Base-by-base conservation (phyloP, 2,888 invertebrate species). In the Brenthis ino region DNA sequence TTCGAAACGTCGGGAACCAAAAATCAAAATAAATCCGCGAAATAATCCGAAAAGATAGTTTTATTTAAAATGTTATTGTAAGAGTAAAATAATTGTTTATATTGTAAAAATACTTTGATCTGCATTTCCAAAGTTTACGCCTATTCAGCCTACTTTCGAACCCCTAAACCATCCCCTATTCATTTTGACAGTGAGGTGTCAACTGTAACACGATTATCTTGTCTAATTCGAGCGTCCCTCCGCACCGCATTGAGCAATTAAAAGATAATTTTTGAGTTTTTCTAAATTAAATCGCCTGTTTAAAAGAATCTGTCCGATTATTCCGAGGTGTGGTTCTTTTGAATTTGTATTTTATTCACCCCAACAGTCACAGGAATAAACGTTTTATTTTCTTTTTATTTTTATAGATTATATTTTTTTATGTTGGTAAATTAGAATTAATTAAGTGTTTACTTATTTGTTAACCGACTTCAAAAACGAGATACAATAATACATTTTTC, bases 211-310 rank as follows among this genome's bases (percentile, higher is more conserved):
- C 70, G 82, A 81, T 82, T 81, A 85, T 79, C 79, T 75, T 75
- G 61, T 70, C 64, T 68, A 73, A 76, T 75, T 73, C 75, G 65
- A 76, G 72, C 73, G 61, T 56, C 66, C 51, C 66, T 43, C 65
- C 68, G 54, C 72, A 69, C 69, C 70, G 67, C 69, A 67, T 72
- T 72, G 76, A 77, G 83, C 80, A 82, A 82, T 79, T 77, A 79
- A 72, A 77, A 79, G 80, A 80, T 82, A 81, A 80, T 80, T 82
- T 80, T 79, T 77, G 75, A 67, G 70, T 70, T 72, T 70, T 78
- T 81, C 76, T 76, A 76, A 76, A 80, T 78, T 74, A 57, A 74
- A 70, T 72, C 67, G 55, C 70, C 58, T 48, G 64, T 65, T 57
- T 53, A 51, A 64, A 76, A 78, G 74, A 72, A 76, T 71, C 65